Evolutionary conservation across 2,113 vertebrate genomes (phyloP), one percentile per base, ranked within the genome.

Genomic region (Zosterops lateralis): DNA sequence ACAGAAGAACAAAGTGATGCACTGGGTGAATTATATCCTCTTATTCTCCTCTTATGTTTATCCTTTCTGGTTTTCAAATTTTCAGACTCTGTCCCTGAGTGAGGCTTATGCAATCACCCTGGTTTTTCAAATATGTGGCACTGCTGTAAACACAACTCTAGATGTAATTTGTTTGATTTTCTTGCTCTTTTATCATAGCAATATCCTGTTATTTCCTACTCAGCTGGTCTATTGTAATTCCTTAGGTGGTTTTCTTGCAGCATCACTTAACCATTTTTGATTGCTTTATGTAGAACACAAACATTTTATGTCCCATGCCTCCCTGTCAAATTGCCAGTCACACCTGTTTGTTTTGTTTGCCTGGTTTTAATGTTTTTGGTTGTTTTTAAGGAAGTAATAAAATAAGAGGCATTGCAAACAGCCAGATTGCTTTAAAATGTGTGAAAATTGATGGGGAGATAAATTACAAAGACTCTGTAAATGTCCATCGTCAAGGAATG

Each of bases 301-400:
- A 54, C 2, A 45, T 38, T 67, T 54, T 45, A 14, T 40, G 17
- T 22, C 40, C 24, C 3, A 0, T 3, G 1, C 60, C 34, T 72
- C 7, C 28, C 31, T 74, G 20, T 67, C 26, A 74, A 38, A 45
- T n/a, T 84, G 25, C 45, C 54, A 77, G 15, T 61, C 42, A 51
- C 28, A 47, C 13, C 5, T 68, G 9, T 20, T 78, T 15, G 17
- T 2, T 65, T 50, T 16, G 12, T 51, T 82, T n/a, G 10, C 5
- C 44, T 45, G 29, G 5, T 72, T 87, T 72, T 34, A 16, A 42
- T 22, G 54, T 3, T 67, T 6, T 73, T 44, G 2, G 2, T 16
- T 54, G 6, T 50, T 78, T 78, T 72, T 38, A 51, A 71, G 20
- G 6, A 72, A 34, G 26, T 13, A 65, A 10, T 20, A 61, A 42